phyloP scores from a whole-genome alignment of 2,888 invertebrate genomes.

The Dusona sp. region DNA sequence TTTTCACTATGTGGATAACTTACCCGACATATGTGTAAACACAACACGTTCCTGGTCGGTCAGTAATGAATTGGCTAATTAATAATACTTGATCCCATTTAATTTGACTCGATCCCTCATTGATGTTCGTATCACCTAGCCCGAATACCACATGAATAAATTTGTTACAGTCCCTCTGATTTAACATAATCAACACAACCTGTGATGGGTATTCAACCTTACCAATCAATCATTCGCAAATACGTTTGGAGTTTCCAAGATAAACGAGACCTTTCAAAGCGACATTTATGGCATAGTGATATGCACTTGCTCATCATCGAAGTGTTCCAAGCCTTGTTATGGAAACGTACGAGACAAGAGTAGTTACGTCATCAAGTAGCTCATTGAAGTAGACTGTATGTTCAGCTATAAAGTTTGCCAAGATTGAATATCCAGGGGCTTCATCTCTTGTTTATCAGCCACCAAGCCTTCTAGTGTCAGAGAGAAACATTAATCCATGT shows the following conservation, averaged over 20 bases:
- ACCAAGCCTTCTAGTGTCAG: background rate
- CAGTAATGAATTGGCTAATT: background rate
- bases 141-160: background rate
- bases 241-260: background rate
- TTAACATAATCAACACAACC: background rate
- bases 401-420: conserved; percentile 68
- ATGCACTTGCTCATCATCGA: background rate
- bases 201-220: background rate
- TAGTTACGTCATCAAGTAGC: conserved; percentile 52
- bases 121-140: background rate
- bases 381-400: conserved; percentile 66
- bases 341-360: conserved; percentile 10
- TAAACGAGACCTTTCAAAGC: background rate
- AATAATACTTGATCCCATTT: background rate
- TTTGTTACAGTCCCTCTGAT: background rate
- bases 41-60: background rate
- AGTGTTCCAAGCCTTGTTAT: background rate
- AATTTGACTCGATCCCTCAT: background rate
- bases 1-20: background rate
- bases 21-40: background rate
- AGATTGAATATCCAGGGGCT: conserved; percentile 38
- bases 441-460: conserved; percentile 24
- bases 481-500: conserved; percentile 26
- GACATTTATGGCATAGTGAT: background rate
- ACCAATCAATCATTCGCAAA: background rate